Base-by-base conservation (phyloP, 1,140 invertebrate species). In the Lysiphlebus fabarum region DNA sequence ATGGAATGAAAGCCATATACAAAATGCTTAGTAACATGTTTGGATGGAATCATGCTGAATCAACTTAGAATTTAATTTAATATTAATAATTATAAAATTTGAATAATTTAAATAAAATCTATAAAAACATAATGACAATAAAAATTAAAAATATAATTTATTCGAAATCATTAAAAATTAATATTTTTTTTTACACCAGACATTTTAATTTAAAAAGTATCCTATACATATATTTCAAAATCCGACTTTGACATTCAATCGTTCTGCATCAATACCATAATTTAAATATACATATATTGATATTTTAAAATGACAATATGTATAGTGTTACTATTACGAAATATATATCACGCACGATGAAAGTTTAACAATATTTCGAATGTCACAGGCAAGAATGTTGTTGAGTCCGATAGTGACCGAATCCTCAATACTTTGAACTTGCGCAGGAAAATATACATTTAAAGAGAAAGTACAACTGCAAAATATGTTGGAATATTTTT, bases 401-500 rank as follows among this genome's bases (percentile, higher is more conserved):
- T 26, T 26, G 17, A 26, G 26, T 17, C 17, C 17, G 33, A 45
- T 51, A 9, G 49, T 58, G 49, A 44, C 57, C 53, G 14, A 56
- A 37, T 34, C n/a, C 41, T 36, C 42, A 38, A 59, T 59, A 47
- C 43, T 59, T 59, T 59, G 51, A 61, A 61, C 56, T 56, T 53
- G 54, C 58, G 42, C 57, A 36, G 50, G 55, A 44, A 47, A 51
- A 44, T 34, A 44, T 34, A 61, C 55, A 61, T 61, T 58, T 41
- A 64, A 64, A 64, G 62, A 61, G 62, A 64, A 64, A 64, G 62
- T 58, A 43, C 51, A 45, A 41, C 33, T 17, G 14, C 8, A 34
- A 47, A 36, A 64, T 12, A 58, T 64, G 51, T 64, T 37, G 62
- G 57, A 64, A 64, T 38, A 56, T 53, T 41, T 12, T 10, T 26